Base-by-base conservation (phyloP, 2,888 invertebrate species). In the Leptopilina myrica region DNA sequence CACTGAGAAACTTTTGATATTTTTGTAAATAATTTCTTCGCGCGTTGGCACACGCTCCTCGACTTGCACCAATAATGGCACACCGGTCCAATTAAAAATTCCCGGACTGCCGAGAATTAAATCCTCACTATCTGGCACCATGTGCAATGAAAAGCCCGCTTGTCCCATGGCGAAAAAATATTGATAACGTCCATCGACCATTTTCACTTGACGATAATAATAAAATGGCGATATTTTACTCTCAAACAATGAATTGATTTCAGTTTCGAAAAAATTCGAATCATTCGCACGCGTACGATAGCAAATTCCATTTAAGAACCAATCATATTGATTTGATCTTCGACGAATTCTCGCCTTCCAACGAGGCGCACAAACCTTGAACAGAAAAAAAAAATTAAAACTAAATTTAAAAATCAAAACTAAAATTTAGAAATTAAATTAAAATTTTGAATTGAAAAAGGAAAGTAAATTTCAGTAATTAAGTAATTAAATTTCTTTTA, bases 351-450 rank as follows among this genome's bases (percentile, higher is more conserved):
- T 78, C 65, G 88, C 87, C 64, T 86, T 88, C 92, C 92, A 92
- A 49, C 92, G 88, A 64, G 92, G 92, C 2, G 89, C 92, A 79
- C 92, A 92, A 26, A 92, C 89, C 92, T 92, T 80, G n/a, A 79
- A 76, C 76, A 76, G n/a, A 67, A 73, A 56, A 33, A 8, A n/a
- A 12, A 33, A 20, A 20, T 20, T 20, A 20, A 20, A 20, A 20
- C 1, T 20, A 20, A 20, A 20, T 20, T 20, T 20, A 5, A 4
- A 43, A 15, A 12, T 33, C n/a, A 6, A 40, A 64, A 9, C 8
- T 43, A 64, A 64, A 33, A 33, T 33, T 33, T 64, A 20, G 26
- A 26, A 26, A 33, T 64, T 64, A 20, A 15, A 8, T 15, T 64
- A 6, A 20, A 15, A 15, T 20, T 20, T n/a, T 20, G 9, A 15